Evolutionary conservation across 92 coral and sea anemone genomes (phyloP), one percentile per base, ranked within the genome.

Genomic region (Plumapathes pennacea): DNA sequence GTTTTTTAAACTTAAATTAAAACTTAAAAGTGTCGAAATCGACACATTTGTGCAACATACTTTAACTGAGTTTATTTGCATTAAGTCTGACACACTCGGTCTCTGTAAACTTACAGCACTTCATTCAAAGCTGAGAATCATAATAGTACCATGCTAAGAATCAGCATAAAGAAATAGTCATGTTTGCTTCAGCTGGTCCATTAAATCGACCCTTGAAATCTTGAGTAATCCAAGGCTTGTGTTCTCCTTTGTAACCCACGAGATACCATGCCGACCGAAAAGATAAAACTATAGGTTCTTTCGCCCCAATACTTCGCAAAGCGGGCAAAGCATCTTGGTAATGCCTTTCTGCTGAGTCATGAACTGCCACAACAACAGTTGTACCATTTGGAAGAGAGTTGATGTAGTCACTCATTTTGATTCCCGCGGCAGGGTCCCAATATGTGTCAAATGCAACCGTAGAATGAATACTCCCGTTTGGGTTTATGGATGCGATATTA

Each of bases 401-500:
- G 9, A 50, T 13, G 10, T 28, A 50, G 28, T n/a, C 37, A 5
- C 5, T 50, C 57, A 50, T 50, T 10, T 50, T 25, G 4, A 24
- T 38, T 2, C 5, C 36, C 8, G 22, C 23, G 1, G 6, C 6
- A 6, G 6, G 0, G 10, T 25, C 10, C 4, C 11, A 34, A 14
- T 0, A 13, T 6, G 57, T 50, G 38, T 50, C 57, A 8, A 50
- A 50, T 4, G 13, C 12, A 22, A 15, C 10, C 22, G 37, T 50
- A n/a, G 57, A 34, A 25, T 50, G 57, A 17, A 50, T 50, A 15
- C 24, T 8, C 5, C 57, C 63, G 25, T 64, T 64, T 21, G 26
- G 15, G 15, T 45, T 28, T 9, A 62, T 56, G 13, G 69, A 40
- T 7, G 32, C 25, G 33, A 48, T 42, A 15, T 27, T 42, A 20